Evolutionary conservation across 2,797 vertebrate genomes (phyloP).

Genomic region (Ara ararauna): DNA sequence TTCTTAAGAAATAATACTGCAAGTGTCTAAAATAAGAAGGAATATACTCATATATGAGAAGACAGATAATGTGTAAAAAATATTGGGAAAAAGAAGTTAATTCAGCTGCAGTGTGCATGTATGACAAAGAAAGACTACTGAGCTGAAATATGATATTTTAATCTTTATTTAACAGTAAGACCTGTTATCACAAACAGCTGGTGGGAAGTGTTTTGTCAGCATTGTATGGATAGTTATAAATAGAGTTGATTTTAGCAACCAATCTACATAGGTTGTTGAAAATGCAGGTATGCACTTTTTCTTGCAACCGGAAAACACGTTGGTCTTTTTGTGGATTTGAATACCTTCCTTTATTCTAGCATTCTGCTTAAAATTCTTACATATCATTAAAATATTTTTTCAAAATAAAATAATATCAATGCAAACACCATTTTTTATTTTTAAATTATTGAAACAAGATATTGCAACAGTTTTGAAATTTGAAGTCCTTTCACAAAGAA

Average conservation of each 20-base stretch:
- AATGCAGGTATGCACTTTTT: rapidly evolving
- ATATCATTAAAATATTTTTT: not conserved
- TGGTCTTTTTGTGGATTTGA: not conserved
- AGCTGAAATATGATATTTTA: not conserved
- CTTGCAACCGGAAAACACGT: not conserved
- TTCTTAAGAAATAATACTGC: not conserved
- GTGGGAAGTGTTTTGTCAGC: not conserved
- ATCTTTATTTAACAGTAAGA: not conserved
- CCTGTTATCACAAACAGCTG: not conserved
- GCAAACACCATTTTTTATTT: not conserved
- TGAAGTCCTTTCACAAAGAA: not conserved
- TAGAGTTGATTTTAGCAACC: not conserved
- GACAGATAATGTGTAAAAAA: not conserved
- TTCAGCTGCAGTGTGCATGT: not conserved
- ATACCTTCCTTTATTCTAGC: rapidly evolving
- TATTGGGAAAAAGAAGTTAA: not conserved
- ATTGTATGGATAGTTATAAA: not conserved
- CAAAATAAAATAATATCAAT: not conserved
- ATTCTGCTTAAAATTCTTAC: not conserved
- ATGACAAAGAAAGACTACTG: not conserved
- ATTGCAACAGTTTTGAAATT: not conserved
- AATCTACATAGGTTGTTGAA: not conserved
- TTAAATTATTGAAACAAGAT: rapidly evolving
- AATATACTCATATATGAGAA: not conserved
- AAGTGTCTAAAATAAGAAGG: not conserved